Evolutionary conservation across 2,113 vertebrate species (phyloP).

Genomic region (Antechinus flavipes): DNA sequence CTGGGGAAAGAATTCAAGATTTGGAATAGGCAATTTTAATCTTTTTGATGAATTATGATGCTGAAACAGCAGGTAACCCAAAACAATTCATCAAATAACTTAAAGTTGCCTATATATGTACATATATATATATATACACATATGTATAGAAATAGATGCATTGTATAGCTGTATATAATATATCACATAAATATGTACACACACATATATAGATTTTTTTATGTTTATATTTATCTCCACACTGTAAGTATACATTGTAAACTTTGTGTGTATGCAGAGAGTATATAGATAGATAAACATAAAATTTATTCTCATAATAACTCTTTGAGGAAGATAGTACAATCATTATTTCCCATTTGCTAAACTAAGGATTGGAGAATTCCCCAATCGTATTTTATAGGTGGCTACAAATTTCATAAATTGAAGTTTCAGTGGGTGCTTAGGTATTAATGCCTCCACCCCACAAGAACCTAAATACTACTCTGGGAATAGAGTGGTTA

Average conservation of each 20-base stretch:
- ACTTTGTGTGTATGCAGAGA: neutral
- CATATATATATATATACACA: neutral
- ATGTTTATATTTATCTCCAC: neutral
- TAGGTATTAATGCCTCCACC: neutral
- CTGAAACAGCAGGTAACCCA: too few species aligned
- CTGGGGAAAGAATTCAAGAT: neutral
- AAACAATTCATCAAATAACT: too few species aligned
- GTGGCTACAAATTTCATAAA: neutral
- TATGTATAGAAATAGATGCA: too few species aligned
- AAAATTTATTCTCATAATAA: neutral
- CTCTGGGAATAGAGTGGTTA: neutral
- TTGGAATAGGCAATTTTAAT: neutral
- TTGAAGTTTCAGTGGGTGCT: neutral
- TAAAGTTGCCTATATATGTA: neutral
- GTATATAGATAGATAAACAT: neutral
- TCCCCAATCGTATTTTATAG: neutral
- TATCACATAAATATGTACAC: neutral
- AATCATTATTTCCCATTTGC: neutral
- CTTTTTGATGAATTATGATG: neutral
- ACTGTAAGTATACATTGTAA: neutral
- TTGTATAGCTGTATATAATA: neutral
- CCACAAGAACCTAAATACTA: neutral
- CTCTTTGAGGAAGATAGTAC: neutral
- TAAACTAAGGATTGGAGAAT: neutral
- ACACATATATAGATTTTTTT: neutral